Conservation (phyloP, 2,888 invertebrate species). For the Piscicola geometra region DNA sequence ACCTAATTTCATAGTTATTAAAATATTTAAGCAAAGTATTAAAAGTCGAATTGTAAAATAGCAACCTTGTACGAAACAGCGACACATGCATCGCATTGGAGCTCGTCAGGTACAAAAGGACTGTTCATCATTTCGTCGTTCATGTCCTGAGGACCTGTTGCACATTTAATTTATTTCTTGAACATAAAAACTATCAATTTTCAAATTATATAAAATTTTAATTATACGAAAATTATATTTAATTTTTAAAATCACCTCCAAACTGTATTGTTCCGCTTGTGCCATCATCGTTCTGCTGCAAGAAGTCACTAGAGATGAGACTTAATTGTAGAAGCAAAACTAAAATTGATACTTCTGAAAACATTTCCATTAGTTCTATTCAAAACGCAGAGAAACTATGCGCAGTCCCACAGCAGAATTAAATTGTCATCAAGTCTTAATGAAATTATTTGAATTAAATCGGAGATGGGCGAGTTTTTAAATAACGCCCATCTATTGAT, state of each 20-base stretch:
- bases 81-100: conserved; percentile 54
- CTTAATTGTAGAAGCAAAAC: too few relatives aligned
- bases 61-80: conserved; percentile 51
- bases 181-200: background rate
- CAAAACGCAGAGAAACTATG: too few relatives aligned
- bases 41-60: too few relatives aligned
- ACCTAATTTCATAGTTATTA: too few relatives aligned
- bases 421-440: too few relatives aligned
- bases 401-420: too few relatives aligned
- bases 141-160: conserved; percentile 46
- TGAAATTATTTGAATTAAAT: too few relatives aligned
- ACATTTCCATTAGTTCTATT: too few relatives aligned
- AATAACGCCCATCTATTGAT: too few relatives aligned
- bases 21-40: background rate
- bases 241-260: conserved; percentile 11
- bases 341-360: too few relatives aligned
- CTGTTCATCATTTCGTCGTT: conserved; percentile 53
- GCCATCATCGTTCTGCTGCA: conserved; percentile 38
- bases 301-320: background rate
- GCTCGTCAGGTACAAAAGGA: conserved; percentile 49
- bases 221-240: background rate
- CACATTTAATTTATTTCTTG: too few relatives aligned
- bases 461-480: too few relatives aligned
- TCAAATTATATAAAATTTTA: background rate
- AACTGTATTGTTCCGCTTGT: conserved; percentile 44